Evolutionary conservation across 2,113 vertebrate species (phyloP).

Genomic region (Pelobates fuscus): DNA sequence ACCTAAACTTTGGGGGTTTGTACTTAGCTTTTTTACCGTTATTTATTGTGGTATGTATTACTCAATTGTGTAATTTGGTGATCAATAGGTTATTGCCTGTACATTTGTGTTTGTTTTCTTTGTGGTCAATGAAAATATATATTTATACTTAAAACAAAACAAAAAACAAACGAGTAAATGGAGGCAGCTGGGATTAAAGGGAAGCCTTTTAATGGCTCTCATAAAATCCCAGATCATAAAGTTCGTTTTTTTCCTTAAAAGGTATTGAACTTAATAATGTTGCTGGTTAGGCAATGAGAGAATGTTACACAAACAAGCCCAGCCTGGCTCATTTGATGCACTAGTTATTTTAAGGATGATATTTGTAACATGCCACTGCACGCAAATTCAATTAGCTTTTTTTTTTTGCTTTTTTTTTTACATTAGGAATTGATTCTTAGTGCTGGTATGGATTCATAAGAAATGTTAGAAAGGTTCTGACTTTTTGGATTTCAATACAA

Average conservation of each 20-base stretch:
- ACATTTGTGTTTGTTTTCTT: too few species aligned
- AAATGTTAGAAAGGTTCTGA: not conserved
- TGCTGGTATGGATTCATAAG: constrained; percentile 9
- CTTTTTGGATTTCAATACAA: too few species aligned
- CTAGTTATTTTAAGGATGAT: not conserved
- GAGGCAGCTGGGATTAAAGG: constrained; percentile 4
- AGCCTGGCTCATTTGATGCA: not conserved
- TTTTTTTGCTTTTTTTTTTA: constrained; percentile 3
- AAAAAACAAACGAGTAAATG: constrained; percentile 4
- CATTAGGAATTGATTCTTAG: constrained; percentile 13
- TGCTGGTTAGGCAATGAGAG: not conserved
- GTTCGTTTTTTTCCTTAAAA: constrained; percentile 42
- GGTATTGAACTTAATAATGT: constrained; percentile 16
- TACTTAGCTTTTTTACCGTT: too few species aligned
- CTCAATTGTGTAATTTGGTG: too few species aligned
- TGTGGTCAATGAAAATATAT: too few species aligned
- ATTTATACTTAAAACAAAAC: too few species aligned
- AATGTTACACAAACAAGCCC: not conserved
- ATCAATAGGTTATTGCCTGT: too few species aligned
- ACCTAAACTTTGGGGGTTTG: too few species aligned
- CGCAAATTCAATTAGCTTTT: constrained; percentile 15
- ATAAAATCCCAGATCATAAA: constrained; percentile 16
- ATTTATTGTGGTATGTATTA: too few species aligned
- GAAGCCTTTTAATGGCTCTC: constrained; percentile 23
- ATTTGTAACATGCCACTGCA: not conserved